These are phyloP conservation scores for Pseudotriccus pelzelni DNA, from an alignment of 2,797 vertebrate species.

Conservation along the genomic window DNA sequence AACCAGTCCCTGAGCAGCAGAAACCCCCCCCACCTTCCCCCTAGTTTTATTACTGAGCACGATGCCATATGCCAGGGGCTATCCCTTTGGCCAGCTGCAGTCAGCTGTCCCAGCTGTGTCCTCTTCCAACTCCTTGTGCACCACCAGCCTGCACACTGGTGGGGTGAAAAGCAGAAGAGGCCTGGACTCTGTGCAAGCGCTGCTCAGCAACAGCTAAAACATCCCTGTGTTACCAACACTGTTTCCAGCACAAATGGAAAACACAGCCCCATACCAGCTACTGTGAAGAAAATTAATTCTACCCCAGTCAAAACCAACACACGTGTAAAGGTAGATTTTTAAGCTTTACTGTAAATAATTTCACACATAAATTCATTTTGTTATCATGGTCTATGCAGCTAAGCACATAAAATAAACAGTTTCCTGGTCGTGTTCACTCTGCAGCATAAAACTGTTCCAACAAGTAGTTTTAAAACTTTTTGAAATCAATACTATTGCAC, in stretches of 20 bases:
- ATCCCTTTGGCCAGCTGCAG: neutral
- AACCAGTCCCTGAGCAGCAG: neutral
- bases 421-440: neutral
- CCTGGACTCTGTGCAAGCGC: neutral
- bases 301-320: neutral
- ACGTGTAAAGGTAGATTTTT: neutral
- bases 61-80: fast-evolving
- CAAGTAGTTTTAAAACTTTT: neutral
- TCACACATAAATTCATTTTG: neutral
- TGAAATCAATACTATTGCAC: neutral
- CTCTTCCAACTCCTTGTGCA: neutral
- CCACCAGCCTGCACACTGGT: neutral
- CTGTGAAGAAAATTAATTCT: neutral
- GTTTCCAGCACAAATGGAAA: neutral
- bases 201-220: neutral
- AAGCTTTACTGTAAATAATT: neutral
- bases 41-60: neutral
- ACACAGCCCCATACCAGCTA: neutral
- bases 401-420: neutral
- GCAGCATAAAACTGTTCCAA: neutral
- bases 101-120: neutral
- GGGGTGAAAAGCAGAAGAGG: neutral
- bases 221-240: neutral
- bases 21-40: neutral
- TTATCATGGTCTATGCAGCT: neutral